Evolutionary conservation across 2,888 invertebrate genomes (phyloP).

Genomic region (Tuta absoluta): DNA sequence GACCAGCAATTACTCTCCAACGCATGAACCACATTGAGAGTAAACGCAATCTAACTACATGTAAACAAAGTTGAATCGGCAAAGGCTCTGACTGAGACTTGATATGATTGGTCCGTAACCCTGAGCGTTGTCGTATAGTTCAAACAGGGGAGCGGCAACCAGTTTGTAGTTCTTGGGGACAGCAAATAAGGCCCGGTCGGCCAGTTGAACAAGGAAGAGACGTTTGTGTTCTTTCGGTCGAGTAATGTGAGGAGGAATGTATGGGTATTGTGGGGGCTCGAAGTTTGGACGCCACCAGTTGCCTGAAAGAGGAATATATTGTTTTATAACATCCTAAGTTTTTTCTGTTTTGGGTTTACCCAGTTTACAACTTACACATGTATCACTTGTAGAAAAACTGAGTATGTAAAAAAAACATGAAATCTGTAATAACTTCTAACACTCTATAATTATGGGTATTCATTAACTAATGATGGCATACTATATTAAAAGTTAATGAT

Average conservation of each 20-base stretch:
- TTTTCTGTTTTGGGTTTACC: no score
- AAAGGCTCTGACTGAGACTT: slow-evolving; percentile 96
- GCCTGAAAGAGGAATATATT: slow-evolving; percentile 47
- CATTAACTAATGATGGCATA: no score
- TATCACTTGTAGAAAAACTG: no score
- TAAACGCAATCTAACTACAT: slow-evolving; percentile 51
- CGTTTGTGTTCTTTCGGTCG: slow-evolving; percentile 99
- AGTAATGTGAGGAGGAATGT: slow-evolving; percentile 99
- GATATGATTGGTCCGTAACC: slow-evolving; percentile 99
- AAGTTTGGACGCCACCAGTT: slow-evolving; percentile 99
- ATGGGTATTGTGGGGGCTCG: slow-evolving; percentile 99
- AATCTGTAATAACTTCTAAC: no score
- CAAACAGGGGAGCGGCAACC: slow-evolving; percentile 99
- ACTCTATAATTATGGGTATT: no score
- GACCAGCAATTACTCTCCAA: background rate
- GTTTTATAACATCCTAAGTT: no score
- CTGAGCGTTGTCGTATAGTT: slow-evolving; percentile 99
- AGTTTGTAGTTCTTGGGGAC: slow-evolving; percentile 99
- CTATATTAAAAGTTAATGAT: no score
- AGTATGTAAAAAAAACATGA: no score
- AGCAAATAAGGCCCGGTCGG: slow-evolving; percentile 96
- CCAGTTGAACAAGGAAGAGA: slow-evolving; percentile 97
- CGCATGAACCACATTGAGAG: background rate
- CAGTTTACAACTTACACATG: no score
- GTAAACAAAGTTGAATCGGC: slow-evolving; percentile 85